Base-by-base conservation (phyloP, 1,140 invertebrate species). In the Drosophila lini region DNA sequence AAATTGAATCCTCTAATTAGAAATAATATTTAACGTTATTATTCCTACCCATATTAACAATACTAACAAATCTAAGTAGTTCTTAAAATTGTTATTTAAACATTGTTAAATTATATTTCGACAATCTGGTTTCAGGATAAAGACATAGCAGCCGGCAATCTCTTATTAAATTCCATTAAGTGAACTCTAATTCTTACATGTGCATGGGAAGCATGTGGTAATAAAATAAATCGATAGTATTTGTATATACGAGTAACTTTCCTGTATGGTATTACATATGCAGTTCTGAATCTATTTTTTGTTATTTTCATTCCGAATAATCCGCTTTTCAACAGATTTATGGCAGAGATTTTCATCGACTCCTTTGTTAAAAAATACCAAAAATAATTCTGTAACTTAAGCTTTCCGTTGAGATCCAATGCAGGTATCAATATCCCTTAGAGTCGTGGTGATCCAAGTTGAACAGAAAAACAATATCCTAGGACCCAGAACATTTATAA, bases 101-200 rank as follows among this genome's bases (percentile, higher is more conserved):
- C 19, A 7, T 45, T 45, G 4, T 1, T 8, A 25, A 13, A 15
- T 15, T 47, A 4, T 7, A 28, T 15, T 15, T 7, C 3, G 1
- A 25, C 11, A n/a, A 25, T 47, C 1, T 25, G 7, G 9, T 48
- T 50, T 10, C 2, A 1, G 1, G 5, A 3, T 11, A 7, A 6
- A 16, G 3, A 48, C 16, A 11, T 7, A n/a, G 8, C 7, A 48
- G 25, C 7, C 8, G 10, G 2, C 5, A 44, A 45, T 45, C 42
- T 5, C 28, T 34, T 19, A 52, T 52, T 52, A 19, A 52, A 52
- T 52, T 52, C 31, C 50, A 34, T 34, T 34, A 11, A 34, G 6
- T 34, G 1, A 11, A 19, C n/a, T 52, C 3, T 31, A 6, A 2
- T 32, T 11, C 10, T 8, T 13, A 15, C n/a, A 32, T 3, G 34